Evolutionary conservation across 2,113 vertebrate species (phyloP).

Genomic region (Syrmaticus mikado): DNA sequence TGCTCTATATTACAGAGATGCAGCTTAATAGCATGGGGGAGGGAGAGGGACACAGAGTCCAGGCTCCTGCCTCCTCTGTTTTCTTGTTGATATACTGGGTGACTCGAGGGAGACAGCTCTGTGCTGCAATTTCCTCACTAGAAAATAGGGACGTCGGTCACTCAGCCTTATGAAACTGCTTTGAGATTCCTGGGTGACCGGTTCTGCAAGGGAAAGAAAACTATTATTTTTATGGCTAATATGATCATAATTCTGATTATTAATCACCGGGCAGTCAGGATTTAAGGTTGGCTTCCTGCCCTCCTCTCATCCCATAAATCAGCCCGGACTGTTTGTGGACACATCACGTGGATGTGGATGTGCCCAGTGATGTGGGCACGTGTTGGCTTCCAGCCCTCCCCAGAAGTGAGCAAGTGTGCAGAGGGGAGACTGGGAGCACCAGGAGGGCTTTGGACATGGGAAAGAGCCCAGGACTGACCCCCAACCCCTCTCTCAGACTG

Average conservation of each 20-base stretch:
- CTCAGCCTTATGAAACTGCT: not conserved
- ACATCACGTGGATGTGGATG: not conserved
- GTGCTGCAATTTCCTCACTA: constrained; percentile 26
- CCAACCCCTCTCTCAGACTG: not conserved
- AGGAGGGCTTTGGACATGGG: accelerated
- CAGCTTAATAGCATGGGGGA: constrained; percentile 72
- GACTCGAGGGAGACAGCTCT: constrained; percentile 55
- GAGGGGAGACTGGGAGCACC: accelerated
- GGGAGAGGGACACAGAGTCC: constrained; percentile 62
- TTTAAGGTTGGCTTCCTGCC: constrained; percentile 67
- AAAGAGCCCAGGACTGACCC: accelerated
- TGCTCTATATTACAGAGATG: constrained; percentile 70
- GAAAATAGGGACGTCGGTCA: constrained; percentile 44
- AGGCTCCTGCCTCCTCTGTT: constrained; percentile 63
- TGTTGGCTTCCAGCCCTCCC: not conserved
- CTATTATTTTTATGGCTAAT: constrained; percentile 40
- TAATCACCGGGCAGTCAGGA: constrained; percentile 61
- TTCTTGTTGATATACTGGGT: constrained; percentile 61
- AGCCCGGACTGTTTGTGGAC: not conserved
- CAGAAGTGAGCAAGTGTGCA: accelerated
- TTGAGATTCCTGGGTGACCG: constrained; percentile 42
- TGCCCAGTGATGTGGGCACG: not conserved
- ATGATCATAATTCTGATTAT: constrained; percentile 66
- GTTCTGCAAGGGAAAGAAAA: constrained; percentile 44
- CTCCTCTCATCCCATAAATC: constrained; percentile 66